A percentile compares a stretch with the other conserved stretches of the same genome.
Conservation (phyloP, 2,888 invertebrate genomes). For the Tiliacea aurago region DNA sequence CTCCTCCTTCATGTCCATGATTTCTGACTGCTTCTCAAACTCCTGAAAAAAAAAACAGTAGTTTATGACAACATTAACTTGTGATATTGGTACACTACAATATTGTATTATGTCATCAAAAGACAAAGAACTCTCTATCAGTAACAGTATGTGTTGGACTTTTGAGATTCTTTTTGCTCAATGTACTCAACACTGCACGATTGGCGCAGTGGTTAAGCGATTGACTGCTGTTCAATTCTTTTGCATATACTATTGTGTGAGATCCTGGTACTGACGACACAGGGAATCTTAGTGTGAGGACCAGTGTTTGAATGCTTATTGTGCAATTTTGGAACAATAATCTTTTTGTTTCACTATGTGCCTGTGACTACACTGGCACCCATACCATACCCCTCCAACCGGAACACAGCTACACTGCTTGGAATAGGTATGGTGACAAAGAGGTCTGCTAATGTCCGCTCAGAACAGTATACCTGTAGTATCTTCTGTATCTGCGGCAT, state of each 20-base stretch:
- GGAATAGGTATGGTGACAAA: background rate
- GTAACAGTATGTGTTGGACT: background rate
- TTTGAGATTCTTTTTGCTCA: background rate
- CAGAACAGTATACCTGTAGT: slow-evolving; percentile 76
- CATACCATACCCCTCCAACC: background rate
- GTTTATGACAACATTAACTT: background rate
- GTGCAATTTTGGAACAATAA: background rate
- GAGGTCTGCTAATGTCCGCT: background rate
- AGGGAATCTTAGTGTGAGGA: background rate
- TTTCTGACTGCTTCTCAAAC: slow-evolving; percentile 99
- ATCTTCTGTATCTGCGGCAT: slow-evolving; percentile 99
- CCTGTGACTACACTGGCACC: background rate
- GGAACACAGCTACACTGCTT: background rate
- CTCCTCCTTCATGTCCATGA: slow-evolving; percentile 99
- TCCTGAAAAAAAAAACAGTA: slow-evolving; percentile 92
- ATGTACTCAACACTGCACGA: too few relatives aligned
- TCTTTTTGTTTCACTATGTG: background rate
- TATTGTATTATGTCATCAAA: background rate
- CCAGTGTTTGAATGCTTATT: background rate
- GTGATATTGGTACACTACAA: background rate
- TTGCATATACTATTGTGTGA: background rate
- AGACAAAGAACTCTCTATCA: background rate
- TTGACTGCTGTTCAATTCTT: too few relatives aligned
- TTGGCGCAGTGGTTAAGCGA: too few relatives aligned
- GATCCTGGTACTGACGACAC: background rate